Evolutionary conservation across 92 coral and sea anemone species (phyloP).

Genomic region (Palythoa caribaeorum): DNA sequence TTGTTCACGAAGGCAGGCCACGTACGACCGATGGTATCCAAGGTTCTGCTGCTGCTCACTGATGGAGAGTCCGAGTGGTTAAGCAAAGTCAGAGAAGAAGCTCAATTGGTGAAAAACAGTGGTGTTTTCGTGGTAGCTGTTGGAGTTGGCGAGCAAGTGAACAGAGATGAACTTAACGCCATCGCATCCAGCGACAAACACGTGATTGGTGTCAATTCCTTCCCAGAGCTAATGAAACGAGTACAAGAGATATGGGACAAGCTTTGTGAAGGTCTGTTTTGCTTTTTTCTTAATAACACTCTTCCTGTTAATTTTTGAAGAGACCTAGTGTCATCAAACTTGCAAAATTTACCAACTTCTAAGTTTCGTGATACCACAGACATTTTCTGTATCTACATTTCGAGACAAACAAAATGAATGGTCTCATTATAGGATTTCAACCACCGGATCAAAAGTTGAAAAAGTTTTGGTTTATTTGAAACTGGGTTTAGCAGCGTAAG

Average conservation of each 20-base stretch:
- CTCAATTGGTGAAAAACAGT: slow-evolving; percentile 8
- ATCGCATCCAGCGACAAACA: slow-evolving; percentile 64
- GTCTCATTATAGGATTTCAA: too few species aligned
- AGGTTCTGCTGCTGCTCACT: slow-evolving; percentile 32
- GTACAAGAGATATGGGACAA: slow-evolving; percentile 62
- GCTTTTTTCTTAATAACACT: too few species aligned
- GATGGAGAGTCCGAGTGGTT: slow-evolving; percentile 40
- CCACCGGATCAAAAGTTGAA: too few species aligned
- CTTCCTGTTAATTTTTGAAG: too few species aligned
- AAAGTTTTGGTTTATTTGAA: too few species aligned
- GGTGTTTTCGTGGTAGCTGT: slow-evolving; percentile 72
- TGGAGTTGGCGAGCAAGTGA: slow-evolving; percentile 60
- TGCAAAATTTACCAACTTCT: too few species aligned
- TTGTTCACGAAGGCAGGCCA: slow-evolving; percentile 20
- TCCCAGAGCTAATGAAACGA: slow-evolving; percentile 63
- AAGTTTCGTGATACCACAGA: too few species aligned
- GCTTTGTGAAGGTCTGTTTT: slow-evolving; percentile 59
- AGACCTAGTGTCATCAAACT: too few species aligned
- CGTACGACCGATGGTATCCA: slow-evolving; percentile 17
- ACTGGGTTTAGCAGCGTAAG: too few species aligned
- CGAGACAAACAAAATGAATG: too few species aligned
- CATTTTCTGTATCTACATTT: too few species aligned
- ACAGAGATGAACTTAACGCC: slow-evolving; percentile 52
- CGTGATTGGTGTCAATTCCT: slow-evolving; percentile 69
- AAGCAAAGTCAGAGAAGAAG: slow-evolving; percentile 1